phyloP scores from a whole-genome alignment of 2,797 vertebrate genomes.

The Clarias fuscus region DNA sequence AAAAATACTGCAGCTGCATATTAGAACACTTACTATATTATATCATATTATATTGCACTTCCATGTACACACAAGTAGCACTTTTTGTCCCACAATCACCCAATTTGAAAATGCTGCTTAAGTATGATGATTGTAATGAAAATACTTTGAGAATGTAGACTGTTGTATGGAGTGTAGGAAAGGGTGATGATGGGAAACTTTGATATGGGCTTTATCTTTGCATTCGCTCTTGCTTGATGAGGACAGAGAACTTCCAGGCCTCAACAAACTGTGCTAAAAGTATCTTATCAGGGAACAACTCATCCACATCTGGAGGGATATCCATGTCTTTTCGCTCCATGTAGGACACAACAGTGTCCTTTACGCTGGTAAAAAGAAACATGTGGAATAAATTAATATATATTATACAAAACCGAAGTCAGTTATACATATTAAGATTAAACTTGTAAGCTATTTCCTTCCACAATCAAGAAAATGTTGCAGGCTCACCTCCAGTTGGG shows the following conservation, averaged over 20 bases:
- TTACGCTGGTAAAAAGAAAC: conserved; percentile 74
- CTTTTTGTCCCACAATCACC: conserved; percentile 53
- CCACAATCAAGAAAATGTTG: neutral
- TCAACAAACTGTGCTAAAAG: conserved; percentile 73
- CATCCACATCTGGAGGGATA: conserved; percentile 70
- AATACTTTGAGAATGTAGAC: neutral
- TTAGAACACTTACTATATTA: neutral
- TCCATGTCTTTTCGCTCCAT: conserved; percentile 79
- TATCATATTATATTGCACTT: conserved; percentile 32
- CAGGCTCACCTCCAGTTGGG: conserved; percentile 81
- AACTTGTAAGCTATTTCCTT: neutral
- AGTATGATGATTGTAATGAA: conserved; percentile 49
- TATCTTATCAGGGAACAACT: conserved; percentile 79
- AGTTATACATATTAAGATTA: neutral
- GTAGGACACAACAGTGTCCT: conserved; percentile 73
- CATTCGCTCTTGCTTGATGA: conserved; percentile 72
- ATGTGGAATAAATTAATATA: neutral
- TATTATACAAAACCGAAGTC: neutral
- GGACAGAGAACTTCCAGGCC: conserved; percentile 81
- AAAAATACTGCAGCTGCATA: neutral
- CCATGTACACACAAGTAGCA: conserved; percentile 13
- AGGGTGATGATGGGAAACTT: neutral
- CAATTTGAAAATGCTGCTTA: conserved; percentile 37
- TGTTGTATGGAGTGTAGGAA: conserved; percentile 29
- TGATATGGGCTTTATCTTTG: conserved; percentile 50